Evolutionary conservation across 2,888 invertebrate genomes (phyloP), one percentile per base, ranked within the genome.

Genomic region (Loripinus fragilis): DNA sequence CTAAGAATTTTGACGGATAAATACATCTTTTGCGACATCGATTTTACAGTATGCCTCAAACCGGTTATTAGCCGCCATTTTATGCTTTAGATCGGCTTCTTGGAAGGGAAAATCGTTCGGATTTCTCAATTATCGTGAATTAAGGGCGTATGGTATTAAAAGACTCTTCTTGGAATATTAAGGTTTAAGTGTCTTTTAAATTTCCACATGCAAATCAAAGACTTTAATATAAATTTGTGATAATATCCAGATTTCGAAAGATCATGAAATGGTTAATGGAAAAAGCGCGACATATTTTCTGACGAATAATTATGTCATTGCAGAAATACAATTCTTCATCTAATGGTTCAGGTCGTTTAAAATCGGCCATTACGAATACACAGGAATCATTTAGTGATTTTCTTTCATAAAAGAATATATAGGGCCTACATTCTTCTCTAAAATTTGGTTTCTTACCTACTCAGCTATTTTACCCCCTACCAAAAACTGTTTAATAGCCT

Each of bases 1-100:
- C 71, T 71, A 71, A 71, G 55, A 60, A 41, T 45, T 28, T 41
- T 55, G 71, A 71, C 71, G 55, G 41, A 23, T 38, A 38, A 71
- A 71, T 71, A 60, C 71, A 42, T 71, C 71, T 71, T 60, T 25
- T 30, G 55, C 55, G 60, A 38, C 38, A 41, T 41, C 60, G 60
- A 71, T 71, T 41, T 60, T 55, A 42, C 42, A 20, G 64, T 30
- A 33, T 35, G 35, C 35, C 35, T 20, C 70, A 30, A 33, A 23
- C 50, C 48, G 70, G 35, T 45, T 20, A 60, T 60, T 60, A 60
- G 12, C 60, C 60, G 60, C 60, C 60, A 60, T 60, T 60, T 60
- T 60, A 60, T 60, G 60, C 60, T 60, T 60, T 60, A 60, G 60
- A 60, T 60, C 60, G 60, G 33, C 60, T 25, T 30, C 38, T 68